Evolutionary conservation across 2,888 invertebrate genomes (phyloP), one percentile per base, ranked within the genome.

Genomic region (Eulithis testata): DNA sequence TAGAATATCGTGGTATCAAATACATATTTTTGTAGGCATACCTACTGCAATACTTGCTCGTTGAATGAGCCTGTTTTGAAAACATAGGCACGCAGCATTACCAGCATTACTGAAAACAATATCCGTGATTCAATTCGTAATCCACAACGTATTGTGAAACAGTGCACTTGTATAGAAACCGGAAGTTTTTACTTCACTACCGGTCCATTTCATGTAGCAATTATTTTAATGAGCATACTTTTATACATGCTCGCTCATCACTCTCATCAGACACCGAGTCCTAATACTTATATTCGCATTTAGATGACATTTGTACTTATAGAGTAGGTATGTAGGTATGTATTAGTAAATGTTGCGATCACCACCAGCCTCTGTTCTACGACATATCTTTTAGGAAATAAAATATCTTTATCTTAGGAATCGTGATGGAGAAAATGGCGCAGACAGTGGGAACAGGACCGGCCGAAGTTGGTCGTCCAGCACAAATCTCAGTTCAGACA

Each of bases 391-490:
- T 40, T 9, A 49, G 49, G 49, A 11, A 49, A 44, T 44, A 8
- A n/a, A 8, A 61, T 58, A 53, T 71, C 49, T 69, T 67, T 63
- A 55, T 68, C 65, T 50, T 80, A 94, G 93, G 70, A 84, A 78
- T 82, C 93, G 94, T 87, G 93, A 94, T 79, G 94, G 88, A 74
- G 90, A 88, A 56, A 89, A 84, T 81, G 87, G 91, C 73, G 87
- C 86, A 83, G 90, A 84, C 78, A 87, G 76, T 80, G 93, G 85
- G 87, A 94, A 8, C 40, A 40, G 84, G 88, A 85, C 80, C 27
- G 93, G 94, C 62, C 94, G 96, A 68, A 95, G 94, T 71, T 97
- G 97, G 97, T 95, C 96, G 27, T 97, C 97, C 59, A 96, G 96
- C 76, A 95, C 96, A 72, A 97, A 96, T 85, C 94, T 97, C 74